Conservation (phyloP, 2,113 vertebrate species). For the Procavia capensis region DNA sequence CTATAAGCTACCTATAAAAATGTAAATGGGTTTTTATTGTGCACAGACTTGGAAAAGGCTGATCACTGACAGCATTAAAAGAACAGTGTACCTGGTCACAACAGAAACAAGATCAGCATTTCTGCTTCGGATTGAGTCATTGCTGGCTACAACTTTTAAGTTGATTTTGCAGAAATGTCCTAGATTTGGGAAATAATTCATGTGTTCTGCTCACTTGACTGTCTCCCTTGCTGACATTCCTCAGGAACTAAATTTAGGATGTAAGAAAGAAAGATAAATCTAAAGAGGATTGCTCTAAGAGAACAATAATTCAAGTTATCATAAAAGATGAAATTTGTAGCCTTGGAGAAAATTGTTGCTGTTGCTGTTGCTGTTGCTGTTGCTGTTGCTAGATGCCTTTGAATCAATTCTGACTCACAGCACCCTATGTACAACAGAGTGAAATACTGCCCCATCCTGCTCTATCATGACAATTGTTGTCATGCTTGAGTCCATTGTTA, state of each 20-base stretch:
- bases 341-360: background rate
- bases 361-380: too few species aligned
- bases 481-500: too few species aligned
- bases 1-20: conserved; percentile 23
- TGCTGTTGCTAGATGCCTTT: too few species aligned
- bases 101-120: background rate
- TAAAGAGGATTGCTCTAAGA: background rate
- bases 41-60: background rate
- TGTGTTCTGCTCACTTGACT: background rate
- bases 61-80: background rate
- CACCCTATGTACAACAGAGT: too few species aligned
- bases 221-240: background rate
- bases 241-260: background rate
- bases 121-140: background rate
- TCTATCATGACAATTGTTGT: too few species aligned
- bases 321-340: background rate
- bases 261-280: background rate
- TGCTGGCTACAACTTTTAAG: background rate
- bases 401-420: too few species aligned
- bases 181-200: conserved; percentile 32
- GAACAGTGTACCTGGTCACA: background rate
- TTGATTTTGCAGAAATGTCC: conserved; percentile 30
- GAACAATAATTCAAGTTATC: conserved; percentile 30
- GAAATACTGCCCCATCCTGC: too few species aligned
- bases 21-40: background rate